These are phyloP conservation scores for Aphelinus atriplicis DNA, from an alignment of 1,140 invertebrate species.

Conservation along the genomic window DNA sequence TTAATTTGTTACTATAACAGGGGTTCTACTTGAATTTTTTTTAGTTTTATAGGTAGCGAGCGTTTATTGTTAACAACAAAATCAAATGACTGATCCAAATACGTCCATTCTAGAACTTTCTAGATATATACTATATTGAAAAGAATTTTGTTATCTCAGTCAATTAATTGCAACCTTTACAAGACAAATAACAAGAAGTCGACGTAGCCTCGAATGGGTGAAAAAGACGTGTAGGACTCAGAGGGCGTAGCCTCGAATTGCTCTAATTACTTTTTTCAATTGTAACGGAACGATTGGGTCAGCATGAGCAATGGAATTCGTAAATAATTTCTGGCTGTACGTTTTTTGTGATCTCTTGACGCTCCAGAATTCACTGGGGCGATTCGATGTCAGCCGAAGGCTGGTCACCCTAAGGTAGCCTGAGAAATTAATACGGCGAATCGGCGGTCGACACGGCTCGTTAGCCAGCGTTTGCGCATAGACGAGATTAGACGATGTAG, in stretches of 20 bases:
- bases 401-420: neutral
- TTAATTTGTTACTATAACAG: too few relatives aligned
- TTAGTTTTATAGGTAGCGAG: too few relatives aligned
- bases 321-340: constrained; percentile 2
- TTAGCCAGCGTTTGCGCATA: neutral
- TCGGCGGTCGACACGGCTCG: neutral
- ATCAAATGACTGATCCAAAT: too few relatives aligned
- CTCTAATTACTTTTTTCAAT: constrained; percentile 13
- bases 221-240: constrained; percentile 1
- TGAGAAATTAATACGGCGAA: constrained; percentile 14
- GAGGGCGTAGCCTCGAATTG: neutral
- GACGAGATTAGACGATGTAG: too few relatives aligned
- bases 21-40: too few relatives aligned
- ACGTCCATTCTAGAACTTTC: too few relatives aligned
- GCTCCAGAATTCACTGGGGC: neutral
- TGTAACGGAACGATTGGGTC: neutral
- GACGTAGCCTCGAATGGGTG: neutral
- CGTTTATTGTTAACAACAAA: too few relatives aligned
- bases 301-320: neutral
- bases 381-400: neutral
- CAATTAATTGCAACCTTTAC: too few relatives aligned
- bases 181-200: too few relatives aligned
- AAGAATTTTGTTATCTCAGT: too few relatives aligned
- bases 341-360: neutral
- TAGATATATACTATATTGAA: too few relatives aligned